Evolutionary conservation across 2,888 invertebrate genomes (phyloP).

Genomic region (Cosmia trapezina): DNA sequence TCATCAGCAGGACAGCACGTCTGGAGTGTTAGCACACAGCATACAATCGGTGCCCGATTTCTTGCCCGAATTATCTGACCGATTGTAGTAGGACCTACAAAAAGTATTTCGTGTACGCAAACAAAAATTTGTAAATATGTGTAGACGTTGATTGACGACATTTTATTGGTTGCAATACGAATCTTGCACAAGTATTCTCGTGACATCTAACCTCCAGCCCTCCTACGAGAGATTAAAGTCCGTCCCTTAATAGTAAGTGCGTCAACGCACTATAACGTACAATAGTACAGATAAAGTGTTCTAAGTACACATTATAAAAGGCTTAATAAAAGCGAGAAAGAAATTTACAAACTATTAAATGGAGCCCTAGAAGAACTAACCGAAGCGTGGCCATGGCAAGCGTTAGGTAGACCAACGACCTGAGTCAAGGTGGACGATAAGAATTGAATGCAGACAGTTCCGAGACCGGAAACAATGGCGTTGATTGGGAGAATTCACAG

Average conservation of each 20-base stretch:
- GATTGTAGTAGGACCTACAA: too few species aligned
- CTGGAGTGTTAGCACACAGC: too few species aligned
- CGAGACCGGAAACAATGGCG: background rate
- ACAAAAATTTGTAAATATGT: background rate
- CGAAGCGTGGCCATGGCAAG: background rate
- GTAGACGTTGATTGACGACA: too few species aligned
- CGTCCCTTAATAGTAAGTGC: background rate
- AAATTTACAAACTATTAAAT: background rate
- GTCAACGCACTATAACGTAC: background rate
- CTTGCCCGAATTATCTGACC: too few species aligned
- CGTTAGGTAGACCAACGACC: background rate
- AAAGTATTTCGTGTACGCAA: too few species aligned
- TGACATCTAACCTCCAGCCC: conserved; percentile 36
- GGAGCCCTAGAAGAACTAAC: background rate
- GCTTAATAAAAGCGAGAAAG: background rate
- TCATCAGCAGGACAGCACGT: background rate
- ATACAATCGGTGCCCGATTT: too few species aligned
- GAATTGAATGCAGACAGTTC: background rate
- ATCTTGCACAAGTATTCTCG: conserved; percentile 13
- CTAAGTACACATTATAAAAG: background rate
- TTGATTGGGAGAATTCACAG: background rate
- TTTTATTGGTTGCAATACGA: background rate
- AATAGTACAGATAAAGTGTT: conserved; percentile 18
- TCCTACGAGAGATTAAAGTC: conserved; percentile 15
- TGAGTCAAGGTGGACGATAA: background rate